A percentile compares a stretch with the other conserved stretches of the same genome.
Evolutionary conservation across 2,888 invertebrate genomes (phyloP).

Genomic region (Bimastos eiseni): DNA sequence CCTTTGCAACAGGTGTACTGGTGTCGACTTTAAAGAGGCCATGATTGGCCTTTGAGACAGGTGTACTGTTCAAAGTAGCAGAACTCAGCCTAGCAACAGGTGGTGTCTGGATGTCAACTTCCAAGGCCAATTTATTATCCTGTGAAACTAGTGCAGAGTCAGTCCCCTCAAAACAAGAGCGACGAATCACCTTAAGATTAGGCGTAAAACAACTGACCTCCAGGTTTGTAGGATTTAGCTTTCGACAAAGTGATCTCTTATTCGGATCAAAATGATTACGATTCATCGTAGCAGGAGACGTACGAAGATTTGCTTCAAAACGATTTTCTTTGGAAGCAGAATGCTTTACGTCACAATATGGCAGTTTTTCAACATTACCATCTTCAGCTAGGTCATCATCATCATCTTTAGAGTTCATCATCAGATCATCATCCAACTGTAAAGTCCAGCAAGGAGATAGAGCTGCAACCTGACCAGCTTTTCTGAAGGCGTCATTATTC

Average conservation of each 20-base stretch:
- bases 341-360: background rate
- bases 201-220: background rate
- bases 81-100: no score
- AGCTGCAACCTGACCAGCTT: background rate
- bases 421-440: conserved; percentile 10
- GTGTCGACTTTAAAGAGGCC: background rate
- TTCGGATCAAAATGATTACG: background rate
- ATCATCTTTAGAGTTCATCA: conserved; percentile 27
- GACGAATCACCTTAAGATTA: background rate
- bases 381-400: conserved; percentile 2
- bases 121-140: background rate
- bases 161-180: background rate
- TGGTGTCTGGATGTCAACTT: no score
- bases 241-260: background rate
- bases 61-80: no score
- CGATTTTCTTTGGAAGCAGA: background rate
- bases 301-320: background rate
- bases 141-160: background rate
- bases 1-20: background rate
- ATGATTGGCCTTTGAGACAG: background rate
- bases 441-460: background rate
- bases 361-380: conserved; percentile 22
- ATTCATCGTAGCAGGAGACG: background rate
- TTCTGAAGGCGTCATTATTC: background rate
- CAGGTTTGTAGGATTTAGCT: background rate